Evolutionary conservation across 1,140 invertebrate species (phyloP).

Genomic region (Lineus longissimus): DNA sequence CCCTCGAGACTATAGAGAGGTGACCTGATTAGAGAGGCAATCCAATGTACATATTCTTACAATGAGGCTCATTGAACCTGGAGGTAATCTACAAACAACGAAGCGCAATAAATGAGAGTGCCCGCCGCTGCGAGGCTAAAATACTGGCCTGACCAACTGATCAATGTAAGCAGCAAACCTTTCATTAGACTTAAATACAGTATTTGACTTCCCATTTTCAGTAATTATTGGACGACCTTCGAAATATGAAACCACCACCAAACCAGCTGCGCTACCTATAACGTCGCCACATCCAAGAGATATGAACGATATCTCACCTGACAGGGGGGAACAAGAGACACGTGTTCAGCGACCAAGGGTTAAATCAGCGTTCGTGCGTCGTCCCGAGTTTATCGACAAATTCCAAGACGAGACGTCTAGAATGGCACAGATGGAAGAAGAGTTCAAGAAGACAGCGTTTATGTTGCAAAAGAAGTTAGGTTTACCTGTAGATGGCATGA

Average conservation of each 20-base stretch:
- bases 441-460: constrained; percentile 1
- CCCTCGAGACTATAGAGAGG: not conserved
- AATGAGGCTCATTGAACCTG: not conserved
- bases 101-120: too few species aligned
- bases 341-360: not conserved
- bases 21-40: not conserved
- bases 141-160: too few species aligned
- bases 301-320: not conserved
- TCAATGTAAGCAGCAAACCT: not conserved
- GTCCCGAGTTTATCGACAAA: not conserved
- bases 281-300: not conserved
- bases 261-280: not conserved
- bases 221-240: not conserved
- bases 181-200: not conserved
- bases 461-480: not conserved
- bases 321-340: not conserved
- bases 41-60: not conserved
- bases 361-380: not conserved
- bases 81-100: not conserved
- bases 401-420: not conserved
- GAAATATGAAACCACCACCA: not conserved
- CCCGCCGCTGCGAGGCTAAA: too few species aligned
- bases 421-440: constrained; percentile 1
- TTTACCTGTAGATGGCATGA: too few species aligned
- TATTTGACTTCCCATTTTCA: not conserved